These are phyloP conservation scores for Holotrichia oblita DNA, from an alignment of 1,140 invertebrate genomes.

Conservation along the genomic window DNA sequence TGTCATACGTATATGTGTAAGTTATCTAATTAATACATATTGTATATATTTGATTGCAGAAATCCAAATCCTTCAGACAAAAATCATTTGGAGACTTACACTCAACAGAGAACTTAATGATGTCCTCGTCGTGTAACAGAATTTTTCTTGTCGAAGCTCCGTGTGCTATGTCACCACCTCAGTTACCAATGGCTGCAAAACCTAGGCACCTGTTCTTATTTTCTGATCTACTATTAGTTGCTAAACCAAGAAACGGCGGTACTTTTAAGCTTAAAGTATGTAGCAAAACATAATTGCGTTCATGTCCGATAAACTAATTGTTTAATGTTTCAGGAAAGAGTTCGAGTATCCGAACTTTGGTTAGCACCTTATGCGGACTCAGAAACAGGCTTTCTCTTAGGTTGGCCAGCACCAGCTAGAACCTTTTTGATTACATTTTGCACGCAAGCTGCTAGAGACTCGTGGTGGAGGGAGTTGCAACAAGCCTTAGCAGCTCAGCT, in stretches of 20 bases:
- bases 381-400: constrained; percentile 87
- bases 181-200: constrained; percentile 63
- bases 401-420: constrained; percentile 84
- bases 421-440: constrained; percentile 77
- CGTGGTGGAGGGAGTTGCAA: constrained; percentile 69
- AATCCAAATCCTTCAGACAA: constrained; percentile 62
- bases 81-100: constrained; percentile 57
- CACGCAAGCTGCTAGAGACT: constrained; percentile 68
- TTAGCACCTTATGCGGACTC: constrained; percentile 68
- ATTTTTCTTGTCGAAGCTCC: constrained; percentile 85
- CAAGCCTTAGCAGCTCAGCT: constrained; percentile 65
- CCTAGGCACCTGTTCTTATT: constrained; percentile 88
- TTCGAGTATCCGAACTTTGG: constrained; percentile 85
- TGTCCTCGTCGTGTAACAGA: constrained; percentile 60
- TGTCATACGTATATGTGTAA: neutral
- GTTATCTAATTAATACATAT: neutral
- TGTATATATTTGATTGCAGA: constrained; percentile 64
- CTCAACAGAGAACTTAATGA: constrained; percentile 45
- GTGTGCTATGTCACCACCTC: constrained; percentile 64
- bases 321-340: constrained; percentile 68
- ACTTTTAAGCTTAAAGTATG: constrained; percentile 82
- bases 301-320: constrained; percentile 15
- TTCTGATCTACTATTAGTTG: constrained; percentile 85
- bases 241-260: constrained; percentile 82
- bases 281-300: neutral